These are phyloP conservation scores for Nysson spinosus DNA, from an alignment of 2,888 invertebrate genomes.

Conservation along the genomic window DNA sequence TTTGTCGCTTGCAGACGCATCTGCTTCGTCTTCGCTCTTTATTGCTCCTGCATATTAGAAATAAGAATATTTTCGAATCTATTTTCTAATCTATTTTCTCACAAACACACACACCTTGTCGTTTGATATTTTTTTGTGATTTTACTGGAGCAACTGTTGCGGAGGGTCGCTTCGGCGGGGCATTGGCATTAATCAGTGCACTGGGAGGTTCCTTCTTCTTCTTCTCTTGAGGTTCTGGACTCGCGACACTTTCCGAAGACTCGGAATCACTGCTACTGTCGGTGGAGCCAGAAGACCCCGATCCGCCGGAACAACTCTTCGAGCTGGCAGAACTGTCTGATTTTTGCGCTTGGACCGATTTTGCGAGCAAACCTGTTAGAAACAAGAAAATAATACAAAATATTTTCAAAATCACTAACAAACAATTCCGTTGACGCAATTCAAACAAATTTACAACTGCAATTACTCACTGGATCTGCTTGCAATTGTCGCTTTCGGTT, in stretches of 20 bases:
- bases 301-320: constrained; percentile 81
- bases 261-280: constrained; percentile 83
- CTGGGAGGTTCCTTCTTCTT: constrained; percentile 71
- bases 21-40: constrained; percentile 74
- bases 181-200: constrained; percentile 49
- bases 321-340: constrained; percentile 84
- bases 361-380: constrained; percentile 67
- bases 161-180: constrained; percentile 68
- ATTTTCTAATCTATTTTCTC: not conserved
- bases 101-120: constrained; percentile 63
- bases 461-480: constrained; percentile 75
- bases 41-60: constrained; percentile 33
- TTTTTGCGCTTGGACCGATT: constrained; percentile 71
- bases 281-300: constrained; percentile 83
- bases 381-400: not conserved
- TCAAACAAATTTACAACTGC: constrained; percentile 1
- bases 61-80: not conserved
- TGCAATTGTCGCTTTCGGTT: constrained; percentile 78
- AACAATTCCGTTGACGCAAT: not conserved
- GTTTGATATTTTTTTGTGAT: constrained; percentile 71
- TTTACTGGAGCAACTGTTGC: constrained; percentile 71
- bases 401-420: too few relatives aligned
- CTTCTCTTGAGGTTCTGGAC: constrained; percentile 74
- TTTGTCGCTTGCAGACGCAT: constrained; percentile 73
- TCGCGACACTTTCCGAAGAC: constrained; percentile 80